phyloP scores from a whole-genome alignment of 2,888 invertebrate genomes.

The Blera fallax region DNA sequence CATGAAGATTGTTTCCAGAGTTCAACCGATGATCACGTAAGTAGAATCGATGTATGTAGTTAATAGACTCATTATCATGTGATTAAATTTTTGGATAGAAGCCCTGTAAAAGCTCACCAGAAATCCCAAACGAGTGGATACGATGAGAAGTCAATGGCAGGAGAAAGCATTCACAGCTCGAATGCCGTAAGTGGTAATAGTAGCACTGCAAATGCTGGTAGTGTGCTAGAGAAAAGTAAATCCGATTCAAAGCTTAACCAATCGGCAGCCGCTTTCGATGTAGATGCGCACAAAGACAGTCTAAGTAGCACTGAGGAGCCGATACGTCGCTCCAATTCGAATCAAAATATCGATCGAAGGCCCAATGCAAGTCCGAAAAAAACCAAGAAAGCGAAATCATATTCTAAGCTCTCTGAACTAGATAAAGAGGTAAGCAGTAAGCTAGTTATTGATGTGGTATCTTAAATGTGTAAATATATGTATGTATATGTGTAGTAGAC shows the following conservation, averaged over 20 bases:
- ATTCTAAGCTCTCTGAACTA: constrained; percentile 83
- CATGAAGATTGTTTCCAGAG: constrained; percentile 88
- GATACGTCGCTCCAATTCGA: constrained; percentile 84
- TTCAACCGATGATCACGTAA: constrained; percentile 86
- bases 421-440: constrained; percentile 82
- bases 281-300: constrained; percentile 51
- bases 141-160: constrained; percentile 45
- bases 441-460: constrained; percentile 17
- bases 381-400: constrained; percentile 84
- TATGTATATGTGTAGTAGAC: neutral
- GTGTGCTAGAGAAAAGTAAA: constrained; percentile 85
- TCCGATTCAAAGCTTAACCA: constrained; percentile 86
- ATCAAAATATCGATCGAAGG: constrained; percentile 82
- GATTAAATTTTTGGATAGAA: constrained; percentile 74
- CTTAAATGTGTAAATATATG: constrained; percentile 37
- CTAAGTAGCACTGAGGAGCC: constrained; percentile 78
- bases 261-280: constrained; percentile 64
- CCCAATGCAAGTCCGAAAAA: constrained; percentile 79
- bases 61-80: neutral
- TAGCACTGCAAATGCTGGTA: constrained; percentile 75
- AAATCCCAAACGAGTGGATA: constrained; percentile 65
- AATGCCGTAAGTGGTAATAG: constrained; percentile 72
- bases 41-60: constrained; percentile 36
- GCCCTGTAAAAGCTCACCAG: constrained; percentile 79
- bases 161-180: constrained; percentile 66